Conservation (phyloP, 2,113 vertebrate species). For the Pimephales promelas region DNA sequence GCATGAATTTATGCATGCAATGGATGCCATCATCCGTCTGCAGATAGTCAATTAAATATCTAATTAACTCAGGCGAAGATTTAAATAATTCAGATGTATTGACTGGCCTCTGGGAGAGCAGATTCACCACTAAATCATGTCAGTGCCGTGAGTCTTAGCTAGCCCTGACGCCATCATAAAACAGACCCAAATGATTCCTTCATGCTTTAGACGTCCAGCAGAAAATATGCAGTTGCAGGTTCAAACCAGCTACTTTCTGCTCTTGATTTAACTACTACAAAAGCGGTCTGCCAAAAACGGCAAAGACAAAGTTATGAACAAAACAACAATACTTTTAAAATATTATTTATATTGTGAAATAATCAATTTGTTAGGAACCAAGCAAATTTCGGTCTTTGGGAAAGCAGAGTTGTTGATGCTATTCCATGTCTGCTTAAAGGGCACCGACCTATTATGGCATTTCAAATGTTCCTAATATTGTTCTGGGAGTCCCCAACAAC, state of each 20-base stretch:
- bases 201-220: background rate
- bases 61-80: constrained; percentile 77
- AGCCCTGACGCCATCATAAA: constrained; percentile 16
- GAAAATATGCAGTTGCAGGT: background rate
- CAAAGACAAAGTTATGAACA: background rate
- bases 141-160: constrained; percentile 19
- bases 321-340: background rate
- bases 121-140: constrained; percentile 43
- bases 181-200: background rate
- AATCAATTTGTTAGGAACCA: background rate
- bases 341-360: background rate
- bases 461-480: no score
- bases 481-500: no score
- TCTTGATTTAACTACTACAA: background rate
- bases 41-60: constrained; percentile 81
- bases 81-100: constrained; percentile 79
- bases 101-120: constrained; percentile 63
- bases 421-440: background rate
- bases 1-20: constrained; percentile 74
- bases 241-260: background rate
- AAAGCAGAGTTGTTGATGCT: background rate
- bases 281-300: background rate
- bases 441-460: no score
- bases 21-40: constrained; percentile 67
- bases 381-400: background rate